A percentile compares a stretch with the other conserved stretches of the same genome.
These are phyloP conservation scores for Rosalia funebris DNA, from an alignment of 2,888 invertebrate species.

Conservation along the genomic window DNA sequence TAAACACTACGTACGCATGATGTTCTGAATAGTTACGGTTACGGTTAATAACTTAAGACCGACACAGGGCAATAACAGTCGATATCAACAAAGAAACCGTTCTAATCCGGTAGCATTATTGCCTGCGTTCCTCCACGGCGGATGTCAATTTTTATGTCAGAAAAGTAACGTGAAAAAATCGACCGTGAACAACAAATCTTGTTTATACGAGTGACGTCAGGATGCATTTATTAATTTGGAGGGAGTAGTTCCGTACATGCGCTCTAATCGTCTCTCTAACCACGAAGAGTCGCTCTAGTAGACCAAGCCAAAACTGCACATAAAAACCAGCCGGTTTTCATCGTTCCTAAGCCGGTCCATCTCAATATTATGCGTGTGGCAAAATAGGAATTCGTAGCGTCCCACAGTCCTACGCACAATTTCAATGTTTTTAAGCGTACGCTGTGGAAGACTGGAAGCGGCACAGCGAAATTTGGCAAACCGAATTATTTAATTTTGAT, in stretches of 20 bases:
- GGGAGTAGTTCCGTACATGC: conserved; percentile 57
- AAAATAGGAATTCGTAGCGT: conserved; percentile 16
- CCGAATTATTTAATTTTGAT: background rate
- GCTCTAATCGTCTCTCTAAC: conserved; percentile 38
- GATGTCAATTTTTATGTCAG: conserved; percentile 28
- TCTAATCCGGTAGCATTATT: background rate
- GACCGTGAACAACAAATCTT: conserved; percentile 43
- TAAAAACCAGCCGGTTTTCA: background rate
- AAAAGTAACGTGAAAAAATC: conserved; percentile 43
- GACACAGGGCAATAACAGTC: background rate
- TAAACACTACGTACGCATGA: background rate
- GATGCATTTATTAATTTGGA: conserved; percentile 55
- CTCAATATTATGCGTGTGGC: conserved; percentile 32
- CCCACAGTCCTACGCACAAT: conserved; percentile 30
- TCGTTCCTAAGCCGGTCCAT: conserved; percentile 7
- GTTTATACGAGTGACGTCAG: conserved; percentile 56
- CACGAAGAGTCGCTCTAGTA: conserved; percentile 18
- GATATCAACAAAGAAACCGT: conserved; percentile 21
- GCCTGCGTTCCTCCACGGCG: conserved; percentile 7
- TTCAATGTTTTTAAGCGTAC: conserved; percentile 10
- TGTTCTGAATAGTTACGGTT: background rate
- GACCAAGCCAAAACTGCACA: conserved; percentile 17
- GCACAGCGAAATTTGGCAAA: conserved; percentile 8
- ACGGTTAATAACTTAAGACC: background rate
- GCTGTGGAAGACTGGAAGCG: background rate